phyloP scores from a whole-genome alignment of 2,113 vertebrate genomes.

The Zosterops hypoxanthus region DNA sequence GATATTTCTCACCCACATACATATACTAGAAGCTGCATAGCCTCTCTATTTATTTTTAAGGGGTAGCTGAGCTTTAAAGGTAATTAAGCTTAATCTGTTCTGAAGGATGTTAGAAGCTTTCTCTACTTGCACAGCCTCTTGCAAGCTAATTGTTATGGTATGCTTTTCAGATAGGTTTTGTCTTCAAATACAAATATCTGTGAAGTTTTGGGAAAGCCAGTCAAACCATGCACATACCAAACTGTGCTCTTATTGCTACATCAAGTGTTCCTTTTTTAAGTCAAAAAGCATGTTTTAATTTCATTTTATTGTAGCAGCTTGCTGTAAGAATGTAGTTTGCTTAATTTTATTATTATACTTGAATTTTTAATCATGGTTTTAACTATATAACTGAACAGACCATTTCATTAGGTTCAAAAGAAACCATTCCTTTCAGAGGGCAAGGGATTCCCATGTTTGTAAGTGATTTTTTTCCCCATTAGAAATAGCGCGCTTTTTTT shows the following conservation, averaged over 20 bases:
- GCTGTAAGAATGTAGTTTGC: slow-evolving; percentile 76
- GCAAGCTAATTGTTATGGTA: slow-evolving; percentile 52
- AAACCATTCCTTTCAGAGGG: slow-evolving; percentile 76
- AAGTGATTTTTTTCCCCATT: slow-evolving; percentile 18
- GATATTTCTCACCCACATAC: not conserved
- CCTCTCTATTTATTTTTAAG: slow-evolving; percentile 62
- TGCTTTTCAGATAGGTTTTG: slow-evolving; percentile 60
- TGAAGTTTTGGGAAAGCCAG: slow-evolving; percentile 73
- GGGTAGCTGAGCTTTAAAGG: slow-evolving; percentile 66
- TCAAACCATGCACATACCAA: slow-evolving; percentile 81
- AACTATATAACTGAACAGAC: slow-evolving; percentile 73
- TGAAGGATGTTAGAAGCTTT: slow-evolving; percentile 64
- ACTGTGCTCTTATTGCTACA: slow-evolving; percentile 90
- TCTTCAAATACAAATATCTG: slow-evolving; percentile 56
- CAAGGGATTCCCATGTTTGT: slow-evolving; percentile 67
- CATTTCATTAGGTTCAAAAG: slow-evolving; percentile 72
- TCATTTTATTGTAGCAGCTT: slow-evolving; percentile 78
- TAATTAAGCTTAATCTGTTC: slow-evolving; percentile 52
- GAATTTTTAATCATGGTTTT: slow-evolving; percentile 85
- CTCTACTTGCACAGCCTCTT: slow-evolving; percentile 67
- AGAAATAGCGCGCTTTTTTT: slow-evolving; percentile 39
- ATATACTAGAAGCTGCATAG: slow-evolving; percentile 56
- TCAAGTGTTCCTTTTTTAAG: slow-evolving; percentile 88
- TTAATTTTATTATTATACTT: slow-evolving; percentile 80
- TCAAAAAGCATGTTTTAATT: slow-evolving; percentile 77